Evolutionary conservation across 1,140 invertebrate genomes (phyloP).

Genomic region (Mylabris phalerata): DNA sequence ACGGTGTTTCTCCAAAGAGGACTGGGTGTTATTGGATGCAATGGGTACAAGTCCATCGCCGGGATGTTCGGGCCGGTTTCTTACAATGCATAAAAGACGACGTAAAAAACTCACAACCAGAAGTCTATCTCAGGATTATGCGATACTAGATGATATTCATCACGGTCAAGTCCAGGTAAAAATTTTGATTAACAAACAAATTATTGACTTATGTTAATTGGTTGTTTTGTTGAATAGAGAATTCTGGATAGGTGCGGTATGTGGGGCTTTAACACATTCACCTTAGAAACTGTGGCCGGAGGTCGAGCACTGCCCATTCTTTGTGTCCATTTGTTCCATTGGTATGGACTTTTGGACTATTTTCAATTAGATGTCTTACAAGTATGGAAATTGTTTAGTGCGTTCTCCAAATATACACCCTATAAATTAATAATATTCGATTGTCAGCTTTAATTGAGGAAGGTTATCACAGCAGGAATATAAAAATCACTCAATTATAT

Average conservation of each 20-base stretch:
- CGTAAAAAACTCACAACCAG: slow-evolving; percentile 60
- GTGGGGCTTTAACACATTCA: slow-evolving; percentile 87
- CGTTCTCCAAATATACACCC: slow-evolving; percentile 42
- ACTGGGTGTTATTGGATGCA: slow-evolving; percentile 48
- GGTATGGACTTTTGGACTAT: slow-evolving; percentile 74
- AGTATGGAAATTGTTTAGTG: slow-evolving; percentile 82
- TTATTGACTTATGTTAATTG: background rate
- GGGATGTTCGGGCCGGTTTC: slow-evolving; percentile 58
- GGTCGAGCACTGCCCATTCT: slow-evolving; percentile 79
- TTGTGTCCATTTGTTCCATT: slow-evolving; percentile 79
- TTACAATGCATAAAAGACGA: slow-evolving; percentile 70
- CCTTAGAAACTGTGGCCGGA: slow-evolving; percentile 74
- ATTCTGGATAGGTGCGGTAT: slow-evolving; percentile 62
- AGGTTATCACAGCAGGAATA: slow-evolving; percentile 86
- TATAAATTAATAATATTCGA: background rate
- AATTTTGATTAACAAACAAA: background rate
- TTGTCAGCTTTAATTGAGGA: slow-evolving; percentile 75
- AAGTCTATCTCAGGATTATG: slow-evolving; percentile 51
- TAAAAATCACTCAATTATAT: too few relatives aligned
- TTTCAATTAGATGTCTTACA: slow-evolving; percentile 78
- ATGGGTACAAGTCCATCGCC: slow-evolving; percentile 44
- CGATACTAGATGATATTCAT: slow-evolving; percentile 64
- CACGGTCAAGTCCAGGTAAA: slow-evolving; percentile 55
- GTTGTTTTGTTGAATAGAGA: slow-evolving; percentile 55
- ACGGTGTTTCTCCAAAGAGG: slow-evolving; percentile 43